Evolutionary conservation across 2,113 vertebrate species (phyloP).

Genomic region (Orientallactaga bullata): DNA sequence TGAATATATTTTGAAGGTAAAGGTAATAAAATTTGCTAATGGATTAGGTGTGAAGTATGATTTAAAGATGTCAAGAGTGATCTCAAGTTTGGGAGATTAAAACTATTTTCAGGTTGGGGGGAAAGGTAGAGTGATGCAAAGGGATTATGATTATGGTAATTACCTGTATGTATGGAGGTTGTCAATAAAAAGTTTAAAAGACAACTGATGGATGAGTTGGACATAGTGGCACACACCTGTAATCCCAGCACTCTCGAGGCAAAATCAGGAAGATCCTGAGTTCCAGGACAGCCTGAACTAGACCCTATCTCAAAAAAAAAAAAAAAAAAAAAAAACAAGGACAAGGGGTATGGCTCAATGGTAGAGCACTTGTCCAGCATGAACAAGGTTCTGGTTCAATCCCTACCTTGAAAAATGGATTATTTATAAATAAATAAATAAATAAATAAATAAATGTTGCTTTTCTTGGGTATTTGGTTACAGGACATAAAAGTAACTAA

Average conservation of each 20-base stretch:
- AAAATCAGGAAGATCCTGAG: background rate
- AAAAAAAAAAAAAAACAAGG: background rate
- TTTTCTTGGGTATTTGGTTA: background rate
- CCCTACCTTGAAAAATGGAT: background rate
- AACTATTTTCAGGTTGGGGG: background rate
- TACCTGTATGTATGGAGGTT: no score
- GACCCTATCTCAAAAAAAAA: background rate
- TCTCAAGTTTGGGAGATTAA: background rate
- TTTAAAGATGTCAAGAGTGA: background rate
- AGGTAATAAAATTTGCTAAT: slow-evolving; percentile 13
- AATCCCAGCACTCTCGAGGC: background rate
- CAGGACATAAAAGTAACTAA: background rate
- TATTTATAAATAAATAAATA: background rate
- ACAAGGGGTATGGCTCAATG: background rate
- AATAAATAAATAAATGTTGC: background rate
- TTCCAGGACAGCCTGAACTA: background rate
- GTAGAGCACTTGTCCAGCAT: background rate
- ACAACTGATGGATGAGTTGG: background rate
- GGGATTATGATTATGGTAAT: no score
- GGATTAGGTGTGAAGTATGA: background rate
- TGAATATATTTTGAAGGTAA: background rate
- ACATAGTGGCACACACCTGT: background rate
- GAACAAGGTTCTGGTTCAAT: background rate
- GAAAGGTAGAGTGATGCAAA: no score
- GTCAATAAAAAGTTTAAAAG: no score